Conservation (phyloP, 2,113 vertebrate genomes). For the Xyliphius kryptos region DNA sequence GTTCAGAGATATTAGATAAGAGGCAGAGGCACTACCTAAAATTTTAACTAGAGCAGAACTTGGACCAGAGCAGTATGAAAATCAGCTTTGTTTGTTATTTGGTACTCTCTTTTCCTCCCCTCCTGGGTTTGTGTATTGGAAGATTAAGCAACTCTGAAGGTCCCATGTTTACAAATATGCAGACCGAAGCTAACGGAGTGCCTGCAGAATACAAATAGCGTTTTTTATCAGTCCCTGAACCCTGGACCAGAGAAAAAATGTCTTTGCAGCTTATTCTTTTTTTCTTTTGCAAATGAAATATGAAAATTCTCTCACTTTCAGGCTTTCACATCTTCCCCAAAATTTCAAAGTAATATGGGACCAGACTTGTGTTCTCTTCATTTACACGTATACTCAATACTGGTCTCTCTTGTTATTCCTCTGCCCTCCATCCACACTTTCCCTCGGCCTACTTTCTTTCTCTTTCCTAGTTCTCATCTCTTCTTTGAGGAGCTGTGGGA, state of each 20-base stretch:
- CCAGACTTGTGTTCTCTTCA: background rate
- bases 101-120: background rate
- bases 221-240: constrained; percentile 39
- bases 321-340: background rate
- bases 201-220: constrained; percentile 39
- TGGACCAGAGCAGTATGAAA: constrained; percentile 15
- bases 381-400: background rate
- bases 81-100: background rate
- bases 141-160: constrained; percentile 42
- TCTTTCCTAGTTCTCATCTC: background rate
- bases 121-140: constrained; percentile 29
- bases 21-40: background rate
- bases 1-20: constrained; percentile 4
- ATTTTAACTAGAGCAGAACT: constrained; percentile 19
- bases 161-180: constrained; percentile 41
- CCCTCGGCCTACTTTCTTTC: background rate
- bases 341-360: constrained; percentile 7
- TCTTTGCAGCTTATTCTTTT: constrained; percentile 36
- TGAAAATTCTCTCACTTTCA: constrained; percentile 22
- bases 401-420: constrained; percentile 3
- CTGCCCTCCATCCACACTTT: constrained; percentile 4
- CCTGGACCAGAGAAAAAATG: constrained; percentile 34
- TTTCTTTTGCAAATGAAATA: constrained; percentile 30
- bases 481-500: constrained; percentile 26
- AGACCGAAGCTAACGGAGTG: constrained; percentile 33